These are phyloP conservation scores for Polydrusus tereticollis DNA, from an alignment of 2,888 invertebrate species.

Conservation along the genomic window DNA sequence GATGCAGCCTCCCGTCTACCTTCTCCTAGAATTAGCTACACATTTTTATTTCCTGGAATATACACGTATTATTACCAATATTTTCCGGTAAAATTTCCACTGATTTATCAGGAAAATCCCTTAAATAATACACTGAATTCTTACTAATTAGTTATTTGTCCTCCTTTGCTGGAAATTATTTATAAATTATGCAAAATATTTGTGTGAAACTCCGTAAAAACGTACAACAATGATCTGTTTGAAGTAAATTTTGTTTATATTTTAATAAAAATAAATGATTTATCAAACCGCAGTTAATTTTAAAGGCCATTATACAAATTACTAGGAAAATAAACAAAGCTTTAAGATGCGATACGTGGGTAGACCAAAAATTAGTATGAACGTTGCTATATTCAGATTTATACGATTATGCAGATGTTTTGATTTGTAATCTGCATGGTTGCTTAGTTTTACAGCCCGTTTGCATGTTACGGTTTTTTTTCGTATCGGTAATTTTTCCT, in stretches of 20 bases:
- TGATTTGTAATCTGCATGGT: too few species aligned
- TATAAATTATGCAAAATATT: not conserved
- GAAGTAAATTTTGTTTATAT: conserved; percentile 24
- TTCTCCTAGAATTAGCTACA: too few species aligned
- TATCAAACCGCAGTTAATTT: conserved; percentile 19
- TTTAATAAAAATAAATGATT: conserved; percentile 32
- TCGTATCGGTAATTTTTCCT: too few species aligned
- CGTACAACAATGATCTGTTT: conserved; percentile 20
- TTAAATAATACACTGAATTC: not conserved
- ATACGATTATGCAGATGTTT: too few species aligned
- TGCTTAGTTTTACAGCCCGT: too few species aligned
- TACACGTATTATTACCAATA: too few species aligned
- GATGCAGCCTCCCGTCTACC: too few species aligned
- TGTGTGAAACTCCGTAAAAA: conserved; percentile 7
- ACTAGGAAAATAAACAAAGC: conserved; percentile 26
- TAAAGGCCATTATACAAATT: conserved; percentile 29
- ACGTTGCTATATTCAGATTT: not conserved
- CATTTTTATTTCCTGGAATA: too few species aligned
- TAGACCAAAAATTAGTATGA: not conserved
- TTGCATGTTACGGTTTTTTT: too few species aligned
- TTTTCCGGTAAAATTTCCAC: not conserved
- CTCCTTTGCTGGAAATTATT: not conserved
- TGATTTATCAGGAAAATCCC: not conserved
- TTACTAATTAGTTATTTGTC: not conserved
- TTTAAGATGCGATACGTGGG: not conserved